phyloP scores from a whole-genome alignment of 2,888 invertebrate species.

The Ecliptopera silaceata region DNA sequence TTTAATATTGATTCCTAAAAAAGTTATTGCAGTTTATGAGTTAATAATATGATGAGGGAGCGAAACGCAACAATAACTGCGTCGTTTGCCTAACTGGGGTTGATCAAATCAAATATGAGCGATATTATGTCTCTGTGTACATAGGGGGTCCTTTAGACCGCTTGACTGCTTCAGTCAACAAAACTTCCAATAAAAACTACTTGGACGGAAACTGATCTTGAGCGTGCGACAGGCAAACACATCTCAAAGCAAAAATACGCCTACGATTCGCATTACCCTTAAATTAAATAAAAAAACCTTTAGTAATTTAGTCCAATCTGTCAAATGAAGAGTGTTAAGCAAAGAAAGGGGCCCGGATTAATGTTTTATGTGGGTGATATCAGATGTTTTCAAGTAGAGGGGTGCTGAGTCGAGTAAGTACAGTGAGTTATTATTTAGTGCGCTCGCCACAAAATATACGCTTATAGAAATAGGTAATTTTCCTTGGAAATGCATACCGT shows the following conservation, averaged over 20 bases:
- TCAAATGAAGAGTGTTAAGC: constrained; percentile 81
- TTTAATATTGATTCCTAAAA: not conserved
- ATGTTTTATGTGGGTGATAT: constrained; percentile 69
- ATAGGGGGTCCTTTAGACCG: constrained; percentile 56
- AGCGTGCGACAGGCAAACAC: constrained; percentile 62
- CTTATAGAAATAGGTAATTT: constrained; percentile 25
- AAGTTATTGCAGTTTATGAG: constrained; percentile 14
- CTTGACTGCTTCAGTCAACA: constrained; percentile 68
- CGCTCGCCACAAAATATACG: constrained; percentile 22
- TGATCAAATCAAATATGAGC: constrained; percentile 71
- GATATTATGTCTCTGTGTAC: constrained; percentile 71
- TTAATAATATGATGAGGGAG: constrained; percentile 14
- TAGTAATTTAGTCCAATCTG: constrained; percentile 79
- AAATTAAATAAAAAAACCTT: constrained; percentile 80
- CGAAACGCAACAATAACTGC: constrained; percentile 49
- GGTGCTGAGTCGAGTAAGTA: constrained; percentile 38
- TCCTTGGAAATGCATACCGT: constrained; percentile 21
- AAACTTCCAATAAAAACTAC: constrained; percentile 79
- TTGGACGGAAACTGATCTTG: constrained; percentile 62
- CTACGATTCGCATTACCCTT: constrained; percentile 67
- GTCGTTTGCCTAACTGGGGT: constrained; percentile 50
- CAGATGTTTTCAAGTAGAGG: constrained; percentile 58
- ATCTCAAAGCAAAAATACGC: constrained; percentile 54
- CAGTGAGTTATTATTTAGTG: constrained; percentile 38
- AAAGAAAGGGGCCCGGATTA: constrained; percentile 77